Evolutionary conservation across 2,113 vertebrate genomes (phyloP).

Genomic region (Prochilodus magdalenae): DNA sequence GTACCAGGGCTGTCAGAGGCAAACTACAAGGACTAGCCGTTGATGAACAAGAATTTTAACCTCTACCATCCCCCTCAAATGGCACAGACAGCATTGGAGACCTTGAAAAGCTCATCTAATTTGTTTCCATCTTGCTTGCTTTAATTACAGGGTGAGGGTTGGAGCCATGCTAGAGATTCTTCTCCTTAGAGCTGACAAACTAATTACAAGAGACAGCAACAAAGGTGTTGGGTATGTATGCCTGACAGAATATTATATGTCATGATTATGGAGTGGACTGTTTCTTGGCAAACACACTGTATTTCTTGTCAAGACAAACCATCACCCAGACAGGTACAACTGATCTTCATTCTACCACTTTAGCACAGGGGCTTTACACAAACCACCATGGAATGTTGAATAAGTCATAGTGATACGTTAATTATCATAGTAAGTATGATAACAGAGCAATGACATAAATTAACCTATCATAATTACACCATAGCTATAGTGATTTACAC

Average conservation of each 20-base stretch:
- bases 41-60: constrained; percentile 28
- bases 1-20: constrained; percentile 2
- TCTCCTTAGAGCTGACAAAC: constrained; percentile 18
- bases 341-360: background rate
- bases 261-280: constrained; percentile 37
- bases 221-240: constrained; percentile 14
- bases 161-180: constrained; percentile 27
- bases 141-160: constrained; percentile 42
- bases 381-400: background rate
- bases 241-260: constrained; percentile 8
- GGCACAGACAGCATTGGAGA: constrained; percentile 13
- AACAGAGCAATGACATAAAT: background rate
- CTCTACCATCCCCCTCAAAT: background rate
- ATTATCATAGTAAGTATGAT: background rate
- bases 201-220: constrained; percentile 49
- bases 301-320: constrained; percentile 17
- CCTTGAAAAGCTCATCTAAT: constrained; percentile 47
- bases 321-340: background rate
- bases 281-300: constrained; percentile 12
- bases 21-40: background rate
- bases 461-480: no score
- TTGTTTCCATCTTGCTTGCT: constrained; percentile 41
- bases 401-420: background rate
- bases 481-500: background rate
- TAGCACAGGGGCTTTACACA: background rate